A percentile compares a stretch with the other conserved stretches of the same genome.
Evolutionary conservation across 1,140 invertebrate genomes (phyloP).

Genomic region (Drosophila melanica): DNA sequence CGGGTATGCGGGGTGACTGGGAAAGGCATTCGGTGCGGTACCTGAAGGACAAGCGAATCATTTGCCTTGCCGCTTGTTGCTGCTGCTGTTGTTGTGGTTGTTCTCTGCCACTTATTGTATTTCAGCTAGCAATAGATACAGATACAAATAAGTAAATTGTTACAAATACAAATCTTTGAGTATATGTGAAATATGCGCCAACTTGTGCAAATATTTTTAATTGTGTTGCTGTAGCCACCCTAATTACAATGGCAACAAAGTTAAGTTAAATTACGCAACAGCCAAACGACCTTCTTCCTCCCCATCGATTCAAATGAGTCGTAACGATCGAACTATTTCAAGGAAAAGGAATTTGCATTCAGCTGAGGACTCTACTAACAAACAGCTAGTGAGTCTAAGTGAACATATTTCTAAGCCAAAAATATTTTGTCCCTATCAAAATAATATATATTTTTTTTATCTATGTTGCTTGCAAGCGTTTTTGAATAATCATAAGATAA

Average conservation of each 20-base stretch:
- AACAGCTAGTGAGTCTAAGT: too few relatives aligned
- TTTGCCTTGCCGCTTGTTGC: constrained; percentile 17
- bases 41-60: constrained; percentile 46
- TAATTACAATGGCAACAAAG: constrained; percentile 28
- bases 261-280: not conserved
- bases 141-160: not conserved
- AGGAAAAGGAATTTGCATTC: too few relatives aligned
- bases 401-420: too few relatives aligned
- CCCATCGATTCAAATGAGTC: too few relatives aligned
- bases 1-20: constrained; percentile 1
- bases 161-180: not conserved
- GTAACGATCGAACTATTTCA: too few relatives aligned
- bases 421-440: too few relatives aligned
- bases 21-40: constrained; percentile 27
- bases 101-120: constrained; percentile 25
- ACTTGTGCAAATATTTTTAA: constrained; percentile 1
- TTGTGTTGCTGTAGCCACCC: not conserved
- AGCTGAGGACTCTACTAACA: too few relatives aligned
- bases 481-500: too few relatives aligned
- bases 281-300: not conserved
- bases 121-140: constrained; percentile 18
- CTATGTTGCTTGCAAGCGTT: too few relatives aligned
- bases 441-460: too few relatives aligned
- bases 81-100: constrained; percentile 13
- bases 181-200: constrained; percentile 11